These are phyloP conservation scores for Sphaerodactylus townsendi DNA, from an alignment of 2,113 vertebrate genomes.

Conservation along the genomic window DNA sequence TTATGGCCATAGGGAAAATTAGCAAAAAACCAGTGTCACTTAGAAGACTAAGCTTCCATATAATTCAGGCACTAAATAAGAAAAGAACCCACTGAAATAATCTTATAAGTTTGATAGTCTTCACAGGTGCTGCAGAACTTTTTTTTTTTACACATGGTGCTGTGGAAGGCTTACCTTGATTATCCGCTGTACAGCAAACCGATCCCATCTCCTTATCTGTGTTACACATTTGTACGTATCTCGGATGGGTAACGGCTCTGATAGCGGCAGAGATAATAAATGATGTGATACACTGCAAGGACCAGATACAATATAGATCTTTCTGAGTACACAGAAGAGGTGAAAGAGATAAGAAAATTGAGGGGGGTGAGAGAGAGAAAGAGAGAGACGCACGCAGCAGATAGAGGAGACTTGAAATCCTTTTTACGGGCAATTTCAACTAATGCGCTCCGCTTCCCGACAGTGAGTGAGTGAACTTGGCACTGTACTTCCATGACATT, in stretches of 20 bases:
- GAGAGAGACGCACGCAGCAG: not conserved
- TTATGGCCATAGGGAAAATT: not conserved
- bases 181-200: not conserved
- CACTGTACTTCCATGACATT: not conserved
- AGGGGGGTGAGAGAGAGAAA: not conserved
- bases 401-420: slow-evolving; percentile 14
- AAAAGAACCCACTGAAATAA: not conserved
- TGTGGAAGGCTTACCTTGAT: not conserved
- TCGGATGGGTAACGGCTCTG: not conserved
- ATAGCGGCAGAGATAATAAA: slow-evolving; percentile 10
- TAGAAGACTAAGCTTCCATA: not conserved
- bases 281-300: not conserved
- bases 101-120: not conserved
- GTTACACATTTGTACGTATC: not conserved
- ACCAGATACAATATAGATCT: not conserved
- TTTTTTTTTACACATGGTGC: too few species aligned
- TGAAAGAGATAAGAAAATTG: not conserved
- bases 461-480: not conserved
- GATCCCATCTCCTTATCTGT: not conserved
- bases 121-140: too few species aligned
- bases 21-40: not conserved
- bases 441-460: not conserved
- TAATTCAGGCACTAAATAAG: not conserved
- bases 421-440: not conserved
- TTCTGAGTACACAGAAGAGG: not conserved